These are phyloP conservation scores for Ammodytes dubius DNA, from an alignment of 2,113 vertebrate genomes.

Conservation along the genomic window DNA sequence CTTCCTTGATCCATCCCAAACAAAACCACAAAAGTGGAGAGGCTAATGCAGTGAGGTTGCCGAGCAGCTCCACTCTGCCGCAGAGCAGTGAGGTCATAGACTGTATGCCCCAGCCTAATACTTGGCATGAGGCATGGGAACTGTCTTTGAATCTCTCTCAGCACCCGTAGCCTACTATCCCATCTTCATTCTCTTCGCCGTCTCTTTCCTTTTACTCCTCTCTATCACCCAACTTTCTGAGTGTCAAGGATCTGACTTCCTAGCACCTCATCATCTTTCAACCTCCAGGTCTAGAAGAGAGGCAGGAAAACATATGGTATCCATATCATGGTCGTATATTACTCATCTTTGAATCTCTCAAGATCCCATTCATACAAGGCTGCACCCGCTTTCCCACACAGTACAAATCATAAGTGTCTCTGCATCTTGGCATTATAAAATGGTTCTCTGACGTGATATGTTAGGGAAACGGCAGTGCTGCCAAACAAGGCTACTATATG, in stretches of 20 bases:
- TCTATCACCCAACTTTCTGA: conserved; percentile 52
- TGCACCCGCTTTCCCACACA: conserved; percentile 64
- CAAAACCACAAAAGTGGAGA: conserved; percentile 80
- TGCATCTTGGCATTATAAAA: conserved; percentile 50
- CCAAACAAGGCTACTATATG: conserved; percentile 54
- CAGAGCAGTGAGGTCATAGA: conserved; percentile 80
- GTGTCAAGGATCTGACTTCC: conserved; percentile 56
- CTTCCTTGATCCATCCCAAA: conserved; percentile 78
- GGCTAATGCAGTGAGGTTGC: conserved; percentile 67
- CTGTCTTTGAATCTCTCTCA: conserved; percentile 73
- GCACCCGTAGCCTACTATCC: conserved; percentile 52
- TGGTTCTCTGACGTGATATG: conserved; percentile 48
- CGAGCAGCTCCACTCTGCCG: conserved; percentile 59
- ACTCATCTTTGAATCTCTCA: conserved; percentile 63
- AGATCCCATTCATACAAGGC: conserved; percentile 49
- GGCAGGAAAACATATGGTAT: conserved; percentile 73
- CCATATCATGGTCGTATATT: conserved; percentile 69
- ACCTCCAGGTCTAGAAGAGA: conserved; percentile 36
- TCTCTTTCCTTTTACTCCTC: conserved; percentile 41
- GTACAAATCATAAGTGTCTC: conserved; percentile 61
- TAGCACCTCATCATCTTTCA: conserved; percentile 77
- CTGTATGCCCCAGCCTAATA: conserved; percentile 68
- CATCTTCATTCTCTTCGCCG: conserved; percentile 32
- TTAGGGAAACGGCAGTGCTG: conserved; percentile 52
- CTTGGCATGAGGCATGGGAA: conserved; percentile 81